Percentiles rank a stretch among this genome's conserved stretches.
phyloP scores from a whole-genome alignment of 2,113 vertebrate genomes.

The Archilochus colubris region DNA sequence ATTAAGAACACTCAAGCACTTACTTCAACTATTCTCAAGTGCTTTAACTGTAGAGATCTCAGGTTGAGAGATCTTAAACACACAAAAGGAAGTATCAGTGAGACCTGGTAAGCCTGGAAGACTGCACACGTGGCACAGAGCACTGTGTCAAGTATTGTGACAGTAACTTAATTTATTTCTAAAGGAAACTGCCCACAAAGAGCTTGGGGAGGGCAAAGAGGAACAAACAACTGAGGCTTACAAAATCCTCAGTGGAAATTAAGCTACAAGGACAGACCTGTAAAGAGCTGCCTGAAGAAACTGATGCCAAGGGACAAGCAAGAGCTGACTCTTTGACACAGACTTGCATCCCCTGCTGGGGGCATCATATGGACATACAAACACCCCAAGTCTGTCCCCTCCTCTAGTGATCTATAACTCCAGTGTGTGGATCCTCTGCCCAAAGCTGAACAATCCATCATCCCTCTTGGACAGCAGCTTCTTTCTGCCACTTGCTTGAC shows the following conservation, averaged over 20 bases:
- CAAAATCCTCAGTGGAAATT: neutral
- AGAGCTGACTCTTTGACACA: neutral
- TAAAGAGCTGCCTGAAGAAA: neutral
- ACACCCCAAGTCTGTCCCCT: neutral
- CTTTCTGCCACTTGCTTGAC: neutral
- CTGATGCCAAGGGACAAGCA: neutral
- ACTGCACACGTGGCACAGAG: fast-evolving
- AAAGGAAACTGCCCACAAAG: neutral
- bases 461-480: fast-evolving
- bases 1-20: neutral
- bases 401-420: fast-evolving
- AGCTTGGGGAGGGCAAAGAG: neutral
- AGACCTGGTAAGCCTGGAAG: neutral
- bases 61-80: neutral
- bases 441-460: neutral
- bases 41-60: neutral
- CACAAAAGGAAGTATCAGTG: neutral
- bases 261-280: neutral
- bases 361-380: fast-evolving
- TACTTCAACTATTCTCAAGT: neutral
- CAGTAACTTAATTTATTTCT: neutral
- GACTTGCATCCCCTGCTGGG: neutral
- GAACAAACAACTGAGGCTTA: neutral
- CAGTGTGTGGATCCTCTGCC: neutral
- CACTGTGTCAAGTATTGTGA: fast-evolving